These are phyloP conservation scores for Sebastes cheni DNA, from an alignment of 2,797 vertebrate genomes.

Conservation along the genomic window DNA sequence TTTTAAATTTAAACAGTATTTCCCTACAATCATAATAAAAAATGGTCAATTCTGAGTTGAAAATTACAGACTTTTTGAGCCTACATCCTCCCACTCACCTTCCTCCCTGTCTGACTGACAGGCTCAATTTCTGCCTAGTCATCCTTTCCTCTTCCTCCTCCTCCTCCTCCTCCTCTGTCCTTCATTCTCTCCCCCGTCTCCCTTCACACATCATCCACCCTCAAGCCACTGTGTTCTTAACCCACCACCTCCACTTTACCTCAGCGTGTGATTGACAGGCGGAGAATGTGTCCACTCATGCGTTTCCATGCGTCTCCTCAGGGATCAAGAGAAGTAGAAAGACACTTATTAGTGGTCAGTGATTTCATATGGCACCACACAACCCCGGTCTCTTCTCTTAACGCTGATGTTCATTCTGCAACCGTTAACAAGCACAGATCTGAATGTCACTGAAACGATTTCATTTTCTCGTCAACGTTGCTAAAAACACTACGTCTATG, in stretches of 20 bases:
- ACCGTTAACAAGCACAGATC: background rate
- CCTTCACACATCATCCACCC: conserved; percentile 1
- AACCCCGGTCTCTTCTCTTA: background rate
- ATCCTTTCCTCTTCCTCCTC: background rate
- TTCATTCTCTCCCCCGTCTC: background rate
- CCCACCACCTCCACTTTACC: background rate
- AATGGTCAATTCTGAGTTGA: no score
- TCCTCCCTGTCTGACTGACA: no score
- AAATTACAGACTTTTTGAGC: no score
- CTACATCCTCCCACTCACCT: no score
- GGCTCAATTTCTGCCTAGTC: background rate
- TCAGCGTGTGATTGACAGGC: conserved; percentile 27
- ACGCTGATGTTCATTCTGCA: background rate
- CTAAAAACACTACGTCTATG: no score
- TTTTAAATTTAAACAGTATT: no score
- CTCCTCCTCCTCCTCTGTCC: background rate
- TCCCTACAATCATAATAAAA: no score
- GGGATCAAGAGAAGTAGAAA: background rate
- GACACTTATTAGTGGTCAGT: conserved; percentile 32
- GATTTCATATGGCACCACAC: conserved; percentile 23
- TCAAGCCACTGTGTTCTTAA: background rate
- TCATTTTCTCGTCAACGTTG: no score
- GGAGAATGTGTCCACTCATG: conserved; percentile 28
- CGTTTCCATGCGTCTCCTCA: conserved; percentile 1
- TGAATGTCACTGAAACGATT: background rate